These are phyloP conservation scores for Cataglyphis livida DNA, from an alignment of 2,888 invertebrate species.

Conservation along the genomic window DNA sequence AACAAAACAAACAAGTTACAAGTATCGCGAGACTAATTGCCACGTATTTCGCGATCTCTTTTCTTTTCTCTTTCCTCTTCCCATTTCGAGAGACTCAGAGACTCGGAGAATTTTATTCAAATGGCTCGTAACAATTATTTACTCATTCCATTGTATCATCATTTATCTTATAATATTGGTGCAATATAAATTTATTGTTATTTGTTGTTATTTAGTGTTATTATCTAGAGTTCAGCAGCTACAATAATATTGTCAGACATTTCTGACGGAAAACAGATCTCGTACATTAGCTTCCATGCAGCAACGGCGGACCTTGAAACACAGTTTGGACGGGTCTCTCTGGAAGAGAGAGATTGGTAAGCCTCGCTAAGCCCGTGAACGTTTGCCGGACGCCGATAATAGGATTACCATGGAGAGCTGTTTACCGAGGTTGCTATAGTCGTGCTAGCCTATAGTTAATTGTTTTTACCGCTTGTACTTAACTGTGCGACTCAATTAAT, in stretches of 20 bases:
- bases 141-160: not conserved
- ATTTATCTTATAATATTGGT: not conserved
- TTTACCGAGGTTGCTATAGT: not conserved
- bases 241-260: not conserved
- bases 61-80: not conserved
- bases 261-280: not conserved
- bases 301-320: not conserved
- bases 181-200: not conserved
- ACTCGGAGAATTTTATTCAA: not conserved
- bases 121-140: not conserved
- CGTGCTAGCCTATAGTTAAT: not conserved
- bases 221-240: not conserved
- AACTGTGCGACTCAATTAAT: not conserved
- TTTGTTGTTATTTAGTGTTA: no score
- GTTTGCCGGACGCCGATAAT: slow-evolving; percentile 78
- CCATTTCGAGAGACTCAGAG: not conserved
- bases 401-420: slow-evolving; percentile 51
- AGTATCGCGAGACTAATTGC: not conserved
- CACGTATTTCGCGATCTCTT: not conserved
- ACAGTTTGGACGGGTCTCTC: not conserved
- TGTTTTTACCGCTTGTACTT: slow-evolving; percentile 5
- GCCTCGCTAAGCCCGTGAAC: slow-evolving; percentile 67
- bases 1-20: slow-evolving; percentile 5
- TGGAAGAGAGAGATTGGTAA: not conserved
- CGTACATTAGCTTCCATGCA: not conserved